phyloP scores from a whole-genome alignment of 2,113 vertebrate genomes.

The Tiliqua scincoides region DNA sequence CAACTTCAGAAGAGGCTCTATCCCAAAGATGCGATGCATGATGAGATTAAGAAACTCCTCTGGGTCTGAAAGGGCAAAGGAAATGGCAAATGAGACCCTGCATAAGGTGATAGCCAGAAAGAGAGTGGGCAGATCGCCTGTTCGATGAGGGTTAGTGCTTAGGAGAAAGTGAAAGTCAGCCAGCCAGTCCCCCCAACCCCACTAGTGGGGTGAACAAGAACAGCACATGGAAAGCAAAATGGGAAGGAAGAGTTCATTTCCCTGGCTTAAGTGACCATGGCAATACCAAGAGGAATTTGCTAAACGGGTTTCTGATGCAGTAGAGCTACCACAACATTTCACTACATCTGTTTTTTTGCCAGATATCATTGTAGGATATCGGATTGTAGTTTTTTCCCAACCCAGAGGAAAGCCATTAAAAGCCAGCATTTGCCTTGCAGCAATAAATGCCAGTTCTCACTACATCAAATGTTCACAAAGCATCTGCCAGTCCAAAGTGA shows the following conservation, averaged over 20 bases:
- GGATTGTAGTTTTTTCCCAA: no score
- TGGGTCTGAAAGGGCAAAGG: conserved; percentile 78
- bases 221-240: not conserved
- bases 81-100: rapidly evolving
- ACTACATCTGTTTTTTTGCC: not conserved
- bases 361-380: not conserved
- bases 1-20: conserved; percentile 87
- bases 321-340: not conserved
- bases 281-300: not conserved
- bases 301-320: not conserved
- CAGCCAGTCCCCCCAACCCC: no score
- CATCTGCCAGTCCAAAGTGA: not conserved
- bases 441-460: not conserved
- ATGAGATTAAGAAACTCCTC: conserved; percentile 91
- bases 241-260: not conserved
- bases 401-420: not conserved
- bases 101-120: not conserved
- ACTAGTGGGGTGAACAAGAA: no score
- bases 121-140: rapidly evolving
- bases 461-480: not conserved
- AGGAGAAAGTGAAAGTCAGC: not conserved
- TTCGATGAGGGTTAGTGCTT: not conserved
- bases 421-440: no score
- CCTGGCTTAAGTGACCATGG: not conserved
- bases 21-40: conserved; percentile 85